Evolutionary conservation across 2,797 vertebrate species (phyloP).

Genomic region (Triplophysa bombifrons): DNA sequence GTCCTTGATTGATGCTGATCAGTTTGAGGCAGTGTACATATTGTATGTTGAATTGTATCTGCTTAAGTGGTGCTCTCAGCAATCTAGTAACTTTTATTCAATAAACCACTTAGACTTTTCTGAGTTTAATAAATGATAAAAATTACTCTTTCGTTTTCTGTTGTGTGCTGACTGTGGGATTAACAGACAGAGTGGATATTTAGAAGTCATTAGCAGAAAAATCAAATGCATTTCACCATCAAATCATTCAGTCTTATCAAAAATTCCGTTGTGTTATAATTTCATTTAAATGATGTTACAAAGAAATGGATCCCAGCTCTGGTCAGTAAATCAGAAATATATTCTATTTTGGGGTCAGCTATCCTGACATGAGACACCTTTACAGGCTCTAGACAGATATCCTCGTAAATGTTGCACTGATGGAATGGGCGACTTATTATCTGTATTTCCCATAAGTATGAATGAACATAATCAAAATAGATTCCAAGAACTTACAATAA

Average conservation of each 20-base stretch:
- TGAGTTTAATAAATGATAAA: conserved; percentile 3
- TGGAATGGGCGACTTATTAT: not conserved
- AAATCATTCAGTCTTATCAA: not conserved
- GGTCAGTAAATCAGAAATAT: not conserved
- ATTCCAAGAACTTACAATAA: not conserved
- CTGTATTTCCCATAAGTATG: conserved; percentile 10
- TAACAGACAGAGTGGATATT: not conserved
- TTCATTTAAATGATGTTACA: not conserved
- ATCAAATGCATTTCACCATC: not conserved
- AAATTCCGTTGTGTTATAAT: not conserved
- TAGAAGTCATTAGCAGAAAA: not conserved
- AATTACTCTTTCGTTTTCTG: conserved; percentile 10
- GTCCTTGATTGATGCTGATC: not conserved
- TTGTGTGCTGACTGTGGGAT: conserved; percentile 5
- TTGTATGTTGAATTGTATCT: not conserved
- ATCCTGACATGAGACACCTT: conserved; percentile 36
- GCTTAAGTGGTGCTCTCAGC: not conserved
- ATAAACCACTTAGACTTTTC: not conserved
- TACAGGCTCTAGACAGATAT: conserved; percentile 30
- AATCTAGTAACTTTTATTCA: not conserved
- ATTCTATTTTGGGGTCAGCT: conserved; percentile 36
- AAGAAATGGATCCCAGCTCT: conserved; percentile 14
- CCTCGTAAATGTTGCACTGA: conserved; percentile 39
- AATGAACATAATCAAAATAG: conserved; percentile 12
- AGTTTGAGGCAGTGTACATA: not conserved